These are phyloP conservation scores for Lindbergichthys nudifrons DNA, from an alignment of 2,797 vertebrate genomes.

Conservation along the genomic window DNA sequence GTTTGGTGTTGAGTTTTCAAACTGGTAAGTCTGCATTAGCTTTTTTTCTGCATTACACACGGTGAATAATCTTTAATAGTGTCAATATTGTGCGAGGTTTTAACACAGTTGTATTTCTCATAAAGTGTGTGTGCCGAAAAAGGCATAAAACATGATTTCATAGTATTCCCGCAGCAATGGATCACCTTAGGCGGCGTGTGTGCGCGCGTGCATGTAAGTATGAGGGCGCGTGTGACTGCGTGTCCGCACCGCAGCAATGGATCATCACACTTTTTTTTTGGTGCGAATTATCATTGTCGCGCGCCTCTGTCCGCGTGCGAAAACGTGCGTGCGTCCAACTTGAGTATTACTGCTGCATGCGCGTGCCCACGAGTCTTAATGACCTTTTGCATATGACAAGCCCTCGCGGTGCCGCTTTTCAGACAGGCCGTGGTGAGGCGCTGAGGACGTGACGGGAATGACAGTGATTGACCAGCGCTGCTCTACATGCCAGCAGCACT, in stretches of 20 bases:
- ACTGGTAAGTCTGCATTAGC: conserved; percentile 74
- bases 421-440: conserved; percentile 50
- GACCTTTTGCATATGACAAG: conserved; percentile 64
- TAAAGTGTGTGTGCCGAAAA: background rate
- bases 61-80: background rate
- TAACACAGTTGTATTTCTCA: background rate
- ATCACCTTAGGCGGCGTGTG: conserved; percentile 63
- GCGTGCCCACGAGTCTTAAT: conserved; percentile 45
- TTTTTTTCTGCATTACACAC: background rate
- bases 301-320: background rate
- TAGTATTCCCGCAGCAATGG: conserved; percentile 60
- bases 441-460: conserved; percentile 80
- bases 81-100: background rate
- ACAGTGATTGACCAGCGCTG: conserved; percentile 74
- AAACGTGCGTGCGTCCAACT: conserved; percentile 18
- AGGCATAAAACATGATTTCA: conserved; percentile 40
- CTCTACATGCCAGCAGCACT: conserved; percentile 66
- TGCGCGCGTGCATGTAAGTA: conserved; percentile 25
- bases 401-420: conserved; percentile 27
- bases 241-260: conserved; percentile 60
- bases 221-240: conserved; percentile 25
- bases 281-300: conserved; percentile 15
- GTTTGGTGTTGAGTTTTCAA: conserved; percentile 82
- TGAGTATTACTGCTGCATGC: conserved; percentile 20
- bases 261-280: conserved; percentile 36